phyloP scores from a whole-genome alignment of 2,888 invertebrate genomes.

The Lottia gigantea region DNA sequence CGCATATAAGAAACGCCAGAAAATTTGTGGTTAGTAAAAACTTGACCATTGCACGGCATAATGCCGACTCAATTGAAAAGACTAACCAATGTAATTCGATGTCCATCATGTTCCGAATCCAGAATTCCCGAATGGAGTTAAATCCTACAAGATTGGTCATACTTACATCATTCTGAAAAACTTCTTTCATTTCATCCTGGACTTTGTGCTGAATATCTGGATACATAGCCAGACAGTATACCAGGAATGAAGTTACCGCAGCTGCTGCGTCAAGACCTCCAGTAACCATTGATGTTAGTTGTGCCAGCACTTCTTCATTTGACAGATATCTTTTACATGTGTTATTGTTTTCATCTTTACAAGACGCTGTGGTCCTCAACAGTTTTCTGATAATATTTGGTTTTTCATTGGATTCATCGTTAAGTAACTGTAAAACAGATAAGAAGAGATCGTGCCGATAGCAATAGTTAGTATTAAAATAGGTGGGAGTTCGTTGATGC shows the following conservation, averaged over 20 bases:
- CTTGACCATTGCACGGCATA: no score
- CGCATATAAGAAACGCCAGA: no score
- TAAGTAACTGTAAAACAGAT: no score
- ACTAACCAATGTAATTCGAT: no score
- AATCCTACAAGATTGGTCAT: background rate
- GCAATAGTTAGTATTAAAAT: no score
- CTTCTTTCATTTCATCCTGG: constrained; percentile 19
- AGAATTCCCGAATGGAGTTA: no score
- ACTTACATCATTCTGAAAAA: constrained; percentile 16
- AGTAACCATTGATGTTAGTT: constrained; percentile 24
- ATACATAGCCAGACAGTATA: constrained; percentile 30
- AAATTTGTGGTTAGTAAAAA: background rate
- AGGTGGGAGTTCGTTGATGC: no score
- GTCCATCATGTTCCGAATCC: no score
- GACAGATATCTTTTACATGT: constrained; percentile 16
- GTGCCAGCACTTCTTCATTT: constrained; percentile 19
- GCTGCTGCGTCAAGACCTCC: constrained; percentile 30
- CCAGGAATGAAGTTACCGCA: constrained; percentile 26
- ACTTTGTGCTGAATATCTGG: constrained; percentile 27
- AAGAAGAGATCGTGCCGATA: no score
- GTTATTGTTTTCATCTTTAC: constrained; percentile 20
- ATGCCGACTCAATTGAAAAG: no score
- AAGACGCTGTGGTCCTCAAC: background rate
- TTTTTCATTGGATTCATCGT: no score
- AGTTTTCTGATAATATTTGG: constrained; percentile 4